Conservation (phyloP, 64 coral and sea anemone genomes). For the Acropora tenuis region DNA sequence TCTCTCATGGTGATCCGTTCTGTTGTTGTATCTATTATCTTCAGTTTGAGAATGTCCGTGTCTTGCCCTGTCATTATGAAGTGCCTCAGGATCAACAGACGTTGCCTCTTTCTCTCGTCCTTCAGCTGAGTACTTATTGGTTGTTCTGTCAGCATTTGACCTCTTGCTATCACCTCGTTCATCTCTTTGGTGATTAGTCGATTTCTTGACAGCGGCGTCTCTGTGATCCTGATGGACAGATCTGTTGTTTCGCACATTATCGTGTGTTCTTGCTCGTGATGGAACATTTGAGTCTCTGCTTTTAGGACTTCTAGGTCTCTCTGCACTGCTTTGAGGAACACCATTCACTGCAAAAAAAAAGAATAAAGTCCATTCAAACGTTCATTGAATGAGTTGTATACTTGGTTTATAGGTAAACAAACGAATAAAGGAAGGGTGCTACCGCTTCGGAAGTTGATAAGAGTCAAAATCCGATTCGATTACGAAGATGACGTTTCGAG, state of each 20-base stretch:
- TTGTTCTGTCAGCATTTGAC: background rate
- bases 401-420: no score
- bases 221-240: slow-evolving; percentile 4
- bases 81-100: background rate
- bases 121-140: background rate
- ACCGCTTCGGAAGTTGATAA: no score
- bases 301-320: background rate
- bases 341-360: slow-evolving; percentile 28
- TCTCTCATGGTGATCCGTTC: slow-evolving; percentile 24
- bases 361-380: background rate
- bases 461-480: no score
- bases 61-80: slow-evolving; percentile 18
- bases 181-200: background rate
- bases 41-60: background rate
- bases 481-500: no score
- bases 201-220: background rate
- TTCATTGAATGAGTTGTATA: background rate
- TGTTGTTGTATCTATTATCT: slow-evolving; percentile 34
- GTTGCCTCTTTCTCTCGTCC: background rate
- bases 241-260: slow-evolving; percentile 2
- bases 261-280: background rate
- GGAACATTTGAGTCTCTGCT: background rate
- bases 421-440: no score
- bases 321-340: slow-evolving; percentile 5
- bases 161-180: background rate